Percentiles rank a stretch among this genome's conserved stretches.
These are phyloP conservation scores for Tetragnatha montana DNA, from an alignment of 2,888 invertebrate genomes.

Conservation along the genomic window DNA sequence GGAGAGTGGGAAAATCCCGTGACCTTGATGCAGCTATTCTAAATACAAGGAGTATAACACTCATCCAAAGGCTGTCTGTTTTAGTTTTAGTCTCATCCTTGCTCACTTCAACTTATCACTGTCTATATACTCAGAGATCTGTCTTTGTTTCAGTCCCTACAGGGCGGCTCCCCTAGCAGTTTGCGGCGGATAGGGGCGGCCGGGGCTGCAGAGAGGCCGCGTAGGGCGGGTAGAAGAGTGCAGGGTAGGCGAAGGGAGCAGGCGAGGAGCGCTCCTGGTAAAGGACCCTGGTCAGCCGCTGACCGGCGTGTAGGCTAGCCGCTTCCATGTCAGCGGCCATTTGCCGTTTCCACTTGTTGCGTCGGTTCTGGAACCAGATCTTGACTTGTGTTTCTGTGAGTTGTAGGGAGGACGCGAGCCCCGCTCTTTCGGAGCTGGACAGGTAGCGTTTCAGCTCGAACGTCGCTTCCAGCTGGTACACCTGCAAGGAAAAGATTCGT, in stretches of 20 bases:
- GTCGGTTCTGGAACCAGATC: constrained; percentile 96
- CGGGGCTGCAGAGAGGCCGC: constrained; percentile 56
- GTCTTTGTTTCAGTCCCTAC: background rate
- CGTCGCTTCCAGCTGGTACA: constrained; percentile 94
- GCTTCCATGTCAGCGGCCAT: constrained; percentile 92
- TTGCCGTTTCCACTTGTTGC: constrained; percentile 97
- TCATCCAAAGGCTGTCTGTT: no score
- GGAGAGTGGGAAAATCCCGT: no score
- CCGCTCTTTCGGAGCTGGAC: constrained; percentile 93
- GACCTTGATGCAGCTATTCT: no score
- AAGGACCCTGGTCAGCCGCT: constrained; percentile 93
- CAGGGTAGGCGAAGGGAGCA: constrained; percentile 63
- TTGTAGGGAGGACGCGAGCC: constrained; percentile 90
- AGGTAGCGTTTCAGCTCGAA: constrained; percentile 94
- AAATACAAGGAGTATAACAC: no score
- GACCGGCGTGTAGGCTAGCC: constrained; percentile 83
- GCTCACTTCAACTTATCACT: no score
- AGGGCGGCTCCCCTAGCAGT: background rate
- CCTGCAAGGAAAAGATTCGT: constrained; percentile 75
- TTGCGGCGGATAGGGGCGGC: constrained; percentile 39
- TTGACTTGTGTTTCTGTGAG: constrained; percentile 92
- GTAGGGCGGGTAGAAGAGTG: constrained; percentile 65
- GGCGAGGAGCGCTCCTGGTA: constrained; percentile 50
- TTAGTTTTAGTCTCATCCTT: no score
- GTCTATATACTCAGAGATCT: background rate